These are phyloP conservation scores for Melipona beecheii DNA, from an alignment of 2,888 invertebrate genomes.

Conservation along the genomic window DNA sequence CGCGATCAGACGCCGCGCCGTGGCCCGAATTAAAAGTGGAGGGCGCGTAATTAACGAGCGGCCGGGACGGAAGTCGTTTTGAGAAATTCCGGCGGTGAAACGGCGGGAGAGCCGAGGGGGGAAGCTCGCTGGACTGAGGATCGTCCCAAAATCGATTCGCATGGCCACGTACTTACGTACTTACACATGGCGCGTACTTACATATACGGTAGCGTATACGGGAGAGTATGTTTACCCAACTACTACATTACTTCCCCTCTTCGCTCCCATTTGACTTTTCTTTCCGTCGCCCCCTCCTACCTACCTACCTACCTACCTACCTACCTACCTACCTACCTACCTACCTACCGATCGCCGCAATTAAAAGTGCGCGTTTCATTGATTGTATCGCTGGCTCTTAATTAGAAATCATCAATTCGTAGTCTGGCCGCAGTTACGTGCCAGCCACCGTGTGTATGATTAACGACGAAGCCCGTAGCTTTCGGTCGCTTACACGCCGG, in stretches of 20 bases:
- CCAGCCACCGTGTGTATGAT: conserved; percentile 69
- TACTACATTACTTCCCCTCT: no score
- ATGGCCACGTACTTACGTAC: conserved; percentile 41
- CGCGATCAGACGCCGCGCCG: conserved; percentile 15
- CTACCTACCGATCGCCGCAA: conserved; percentile 82
- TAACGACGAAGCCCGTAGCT: conserved; percentile 57
- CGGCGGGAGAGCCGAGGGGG: neutral
- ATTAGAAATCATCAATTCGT: conserved; percentile 83
- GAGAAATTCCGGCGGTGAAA: conserved; percentile 70
- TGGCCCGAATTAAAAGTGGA: conserved; percentile 33
- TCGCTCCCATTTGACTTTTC: neutral
- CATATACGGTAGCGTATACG: conserved; percentile 77
- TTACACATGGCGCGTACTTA: conserved; percentile 44
- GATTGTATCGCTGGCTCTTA: conserved; percentile 81
- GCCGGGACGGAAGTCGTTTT: conserved; percentile 73
- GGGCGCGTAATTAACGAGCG: conserved; percentile 64
- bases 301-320: no score
- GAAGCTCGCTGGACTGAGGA: neutral
- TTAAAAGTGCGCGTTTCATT: conserved; percentile 82
- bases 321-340: no score
- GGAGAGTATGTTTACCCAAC: conserved; percentile 80
- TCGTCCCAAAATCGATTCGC: conserved; percentile 43
- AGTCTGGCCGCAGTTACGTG: conserved; percentile 54
- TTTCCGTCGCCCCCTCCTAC: conserved; percentile 43
- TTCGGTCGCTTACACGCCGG: conserved; percentile 36